Conservation (phyloP, 2,888 invertebrate species). For the Brachyptera putata region DNA sequence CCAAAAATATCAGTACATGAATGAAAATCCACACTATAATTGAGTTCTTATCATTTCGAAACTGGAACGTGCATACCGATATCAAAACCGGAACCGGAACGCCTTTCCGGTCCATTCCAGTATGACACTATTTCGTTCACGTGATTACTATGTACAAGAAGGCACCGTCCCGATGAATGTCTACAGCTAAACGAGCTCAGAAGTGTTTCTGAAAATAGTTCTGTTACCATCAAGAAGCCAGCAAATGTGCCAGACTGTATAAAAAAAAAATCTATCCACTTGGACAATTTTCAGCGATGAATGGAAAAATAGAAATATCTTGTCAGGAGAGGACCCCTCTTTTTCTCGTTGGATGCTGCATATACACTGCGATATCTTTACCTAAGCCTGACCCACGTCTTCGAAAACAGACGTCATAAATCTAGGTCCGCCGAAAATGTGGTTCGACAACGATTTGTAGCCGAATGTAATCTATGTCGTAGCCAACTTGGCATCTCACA, state of each 20-base stretch:
- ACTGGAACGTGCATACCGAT: too few relatives aligned
- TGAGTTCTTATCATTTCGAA: too few relatives aligned
- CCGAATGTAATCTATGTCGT: neutral
- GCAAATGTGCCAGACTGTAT: constrained; percentile 10
- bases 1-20: too few relatives aligned
- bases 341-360: too few relatives aligned
- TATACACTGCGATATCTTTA: too few relatives aligned
- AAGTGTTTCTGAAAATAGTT: constrained; percentile 20
- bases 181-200: constrained; percentile 9
- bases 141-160: too few relatives aligned
- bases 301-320: constrained; percentile 16
- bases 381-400: constrained; percentile 10
- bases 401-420: neutral
- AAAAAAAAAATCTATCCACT: constrained; percentile 8
- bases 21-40: too few relatives aligned
- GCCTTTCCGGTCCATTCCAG: too few relatives aligned
- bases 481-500: neutral
- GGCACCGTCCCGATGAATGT: neutral
- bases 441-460: constrained; percentile 5
- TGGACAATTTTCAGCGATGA: constrained; percentile 17
- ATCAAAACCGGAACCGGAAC: too few relatives aligned
- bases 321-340: neutral
- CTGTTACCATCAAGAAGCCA: constrained; percentile 7
- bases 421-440: too few relatives aligned
- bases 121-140: too few relatives aligned